These are phyloP conservation scores for Chaetops frenatus DNA, from an alignment of 2,113 vertebrate species.

Conservation along the genomic window DNA sequence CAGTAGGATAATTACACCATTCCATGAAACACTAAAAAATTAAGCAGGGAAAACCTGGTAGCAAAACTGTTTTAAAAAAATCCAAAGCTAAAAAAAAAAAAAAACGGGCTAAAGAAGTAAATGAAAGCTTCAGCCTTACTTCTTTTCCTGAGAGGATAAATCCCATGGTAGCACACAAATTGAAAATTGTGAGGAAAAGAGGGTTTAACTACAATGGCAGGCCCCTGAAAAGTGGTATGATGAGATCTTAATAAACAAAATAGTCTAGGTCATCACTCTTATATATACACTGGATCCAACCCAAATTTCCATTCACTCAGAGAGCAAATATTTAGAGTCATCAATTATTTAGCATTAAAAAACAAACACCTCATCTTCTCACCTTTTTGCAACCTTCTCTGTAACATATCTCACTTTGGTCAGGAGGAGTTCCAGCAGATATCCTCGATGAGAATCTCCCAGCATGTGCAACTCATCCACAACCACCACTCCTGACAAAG, in stretches of 20 bases:
- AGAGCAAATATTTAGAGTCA: background rate
- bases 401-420: slow-evolving; percentile 90
- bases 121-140: background rate
- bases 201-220: background rate
- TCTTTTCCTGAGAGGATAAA: background rate
- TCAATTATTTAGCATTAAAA: background rate
- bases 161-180: background rate
- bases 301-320: background rate
- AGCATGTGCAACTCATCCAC: slow-evolving; percentile 97
- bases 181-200: background rate
- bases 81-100: background rate
- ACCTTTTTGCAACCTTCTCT: slow-evolving; percentile 77
- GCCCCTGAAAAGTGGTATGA: background rate
- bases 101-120: background rate
- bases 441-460: slow-evolving; percentile 90
- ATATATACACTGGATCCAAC: background rate
- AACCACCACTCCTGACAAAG: slow-evolving; percentile 85
- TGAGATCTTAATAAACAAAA: background rate
- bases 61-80: background rate
- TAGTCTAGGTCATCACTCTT: background rate
- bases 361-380: background rate
- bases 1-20: background rate
- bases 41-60: background rate
- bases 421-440: slow-evolving; percentile 90
- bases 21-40: background rate